phyloP scores from a whole-genome alignment of 2,797 vertebrate species.

The Masticophis lateralis region DNA sequence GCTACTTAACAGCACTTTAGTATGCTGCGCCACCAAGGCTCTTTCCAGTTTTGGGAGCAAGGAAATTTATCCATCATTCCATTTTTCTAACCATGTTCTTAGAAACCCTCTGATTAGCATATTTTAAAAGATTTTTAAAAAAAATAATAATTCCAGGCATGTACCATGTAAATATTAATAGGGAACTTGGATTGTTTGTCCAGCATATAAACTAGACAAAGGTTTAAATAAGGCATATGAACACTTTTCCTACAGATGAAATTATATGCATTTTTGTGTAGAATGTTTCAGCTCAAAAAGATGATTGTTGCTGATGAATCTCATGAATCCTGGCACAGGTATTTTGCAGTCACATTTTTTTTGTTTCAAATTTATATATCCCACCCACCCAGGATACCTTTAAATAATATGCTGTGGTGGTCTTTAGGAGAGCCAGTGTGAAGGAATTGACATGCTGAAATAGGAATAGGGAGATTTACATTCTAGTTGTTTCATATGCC shows the following conservation, averaged over 20 bases:
- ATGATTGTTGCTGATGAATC: background rate
- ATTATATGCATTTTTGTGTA: background rate
- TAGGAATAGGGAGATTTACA: background rate
- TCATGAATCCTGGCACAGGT: background rate
- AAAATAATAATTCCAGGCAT: background rate
- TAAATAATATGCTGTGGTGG: background rate
- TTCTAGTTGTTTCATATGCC: background rate
- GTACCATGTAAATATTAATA: background rate
- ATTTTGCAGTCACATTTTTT: background rate
- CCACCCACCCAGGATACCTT: background rate
- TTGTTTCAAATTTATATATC: background rate
- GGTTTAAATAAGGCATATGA: background rate
- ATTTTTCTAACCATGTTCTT: background rate
- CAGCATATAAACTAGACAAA: background rate
- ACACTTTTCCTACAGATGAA: background rate
- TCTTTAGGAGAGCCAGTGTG: background rate
- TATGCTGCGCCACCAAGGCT: too few species aligned
- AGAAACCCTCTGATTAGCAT: background rate
- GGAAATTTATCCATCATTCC: background rate
- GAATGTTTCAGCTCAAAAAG: background rate
- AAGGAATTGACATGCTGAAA: background rate
- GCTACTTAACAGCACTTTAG: too few species aligned
- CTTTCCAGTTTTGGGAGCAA: background rate
- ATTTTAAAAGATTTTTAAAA: background rate
- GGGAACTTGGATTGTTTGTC: background rate